Percentiles rank a stretch among this genome's conserved stretches.
Conservation (phyloP, 2,113 vertebrate species). For the Gallinago jamesoni region DNA sequence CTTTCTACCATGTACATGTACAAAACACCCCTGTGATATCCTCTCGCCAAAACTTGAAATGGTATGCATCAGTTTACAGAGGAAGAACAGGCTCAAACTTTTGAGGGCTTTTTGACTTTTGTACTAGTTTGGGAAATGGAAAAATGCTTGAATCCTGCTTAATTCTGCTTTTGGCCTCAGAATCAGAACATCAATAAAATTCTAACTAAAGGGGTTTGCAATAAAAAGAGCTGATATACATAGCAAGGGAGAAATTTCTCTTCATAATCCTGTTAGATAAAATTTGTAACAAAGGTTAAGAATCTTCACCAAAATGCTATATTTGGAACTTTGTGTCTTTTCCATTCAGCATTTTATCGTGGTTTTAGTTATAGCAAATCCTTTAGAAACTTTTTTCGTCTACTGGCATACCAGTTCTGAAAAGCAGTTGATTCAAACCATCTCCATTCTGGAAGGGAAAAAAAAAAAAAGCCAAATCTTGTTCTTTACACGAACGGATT, state of each 20-base stretch:
- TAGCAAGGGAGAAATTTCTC: not conserved
- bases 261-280: not conserved
- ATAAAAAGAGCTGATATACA: not conserved
- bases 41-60: not conserved
- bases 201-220: not conserved
- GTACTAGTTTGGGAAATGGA: not conserved
- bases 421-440: not conserved
- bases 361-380: not conserved
- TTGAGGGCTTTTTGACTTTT: not conserved
- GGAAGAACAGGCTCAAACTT: not conserved
- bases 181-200: not conserved
- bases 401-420: not conserved
- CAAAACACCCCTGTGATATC: not conserved
- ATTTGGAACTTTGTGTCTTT: not conserved
- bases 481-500: not conserved
- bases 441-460: not conserved
- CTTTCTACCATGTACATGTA: not conserved
- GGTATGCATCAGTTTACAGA: not conserved
- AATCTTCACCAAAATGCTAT: not conserved
- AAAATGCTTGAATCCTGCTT: not conserved
- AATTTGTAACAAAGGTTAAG: not conserved
- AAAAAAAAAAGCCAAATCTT: not conserved
- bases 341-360: not conserved
- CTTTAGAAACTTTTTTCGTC: not conserved
- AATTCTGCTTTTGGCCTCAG: not conserved